A percentile compares a stretch with the other conserved stretches of the same genome.
phyloP scores from a whole-genome alignment of 1,140 invertebrate species.

The Lepidotrigona ventralis region DNA sequence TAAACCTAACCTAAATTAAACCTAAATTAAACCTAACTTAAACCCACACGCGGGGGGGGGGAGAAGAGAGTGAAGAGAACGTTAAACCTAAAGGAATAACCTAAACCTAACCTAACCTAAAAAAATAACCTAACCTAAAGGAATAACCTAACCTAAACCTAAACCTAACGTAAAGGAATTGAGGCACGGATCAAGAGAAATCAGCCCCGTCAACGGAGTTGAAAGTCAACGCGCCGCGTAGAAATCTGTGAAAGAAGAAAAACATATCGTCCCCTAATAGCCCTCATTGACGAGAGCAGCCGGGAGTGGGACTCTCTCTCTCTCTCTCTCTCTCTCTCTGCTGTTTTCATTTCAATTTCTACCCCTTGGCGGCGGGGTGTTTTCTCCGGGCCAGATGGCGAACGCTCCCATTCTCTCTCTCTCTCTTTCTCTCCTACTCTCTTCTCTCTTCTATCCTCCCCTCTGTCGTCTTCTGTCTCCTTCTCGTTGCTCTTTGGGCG shows the following conservation, averaged over 20 bases:
- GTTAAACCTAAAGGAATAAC: too few species aligned
- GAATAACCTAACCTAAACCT: too few species aligned
- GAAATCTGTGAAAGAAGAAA: slow-evolving; percentile 76
- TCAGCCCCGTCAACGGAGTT: slow-evolving; percentile 26
- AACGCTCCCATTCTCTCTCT: slow-evolving; percentile 31
- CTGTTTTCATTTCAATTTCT: slow-evolving; percentile 80
- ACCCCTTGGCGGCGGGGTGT: slow-evolving; percentile 67
- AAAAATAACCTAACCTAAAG: too few species aligned
- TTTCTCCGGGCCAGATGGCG: slow-evolving; percentile 75
- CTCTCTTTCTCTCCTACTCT: not conserved
- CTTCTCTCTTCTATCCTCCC: not conserved
- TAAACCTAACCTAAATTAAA: too few species aligned
- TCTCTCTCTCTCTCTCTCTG: slow-evolving; percentile 24
- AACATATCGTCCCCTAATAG: slow-evolving; percentile 80
- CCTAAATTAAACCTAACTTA: too few species aligned
- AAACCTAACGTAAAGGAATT: not conserved
- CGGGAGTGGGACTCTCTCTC: slow-evolving; percentile 34
- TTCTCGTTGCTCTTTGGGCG: slow-evolving; percentile 17
- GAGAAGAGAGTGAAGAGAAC: too few species aligned
- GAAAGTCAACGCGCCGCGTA: slow-evolving; percentile 56
- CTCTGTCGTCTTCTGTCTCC: not conserved
- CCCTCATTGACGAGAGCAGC: slow-evolving; percentile 79
- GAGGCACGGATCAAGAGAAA: not conserved
- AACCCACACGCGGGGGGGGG: too few species aligned
- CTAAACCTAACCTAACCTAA: too few species aligned